Evolutionary conservation across 2,888 invertebrate species (phyloP).

Genomic region (Drosophila setosimentum): DNA sequence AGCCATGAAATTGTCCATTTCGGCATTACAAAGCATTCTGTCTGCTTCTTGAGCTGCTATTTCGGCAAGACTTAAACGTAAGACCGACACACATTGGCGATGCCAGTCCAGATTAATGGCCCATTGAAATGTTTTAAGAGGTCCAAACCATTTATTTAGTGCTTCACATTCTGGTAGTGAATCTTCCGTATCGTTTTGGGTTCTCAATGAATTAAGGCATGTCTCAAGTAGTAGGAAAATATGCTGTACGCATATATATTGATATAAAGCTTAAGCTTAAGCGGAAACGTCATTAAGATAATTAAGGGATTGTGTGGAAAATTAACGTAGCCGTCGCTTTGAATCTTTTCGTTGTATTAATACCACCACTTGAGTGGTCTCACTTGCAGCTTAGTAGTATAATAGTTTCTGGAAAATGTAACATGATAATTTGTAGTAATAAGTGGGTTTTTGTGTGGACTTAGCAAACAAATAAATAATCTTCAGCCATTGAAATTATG

Average conservation of each 20-base stretch:
- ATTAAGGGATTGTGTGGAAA: conserved; percentile 18
- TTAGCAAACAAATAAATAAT: not conserved
- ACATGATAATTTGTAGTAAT: not conserved
- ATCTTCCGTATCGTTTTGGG: conserved; percentile 20
- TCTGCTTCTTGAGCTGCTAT: conserved; percentile 33
- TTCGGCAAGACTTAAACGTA: conserved; percentile 37
- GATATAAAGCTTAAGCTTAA: conserved; percentile 12
- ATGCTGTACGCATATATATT: not conserved
- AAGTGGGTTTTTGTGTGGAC: not conserved
- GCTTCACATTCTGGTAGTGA: conserved; percentile 41
- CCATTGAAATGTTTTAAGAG: conserved; percentile 53
- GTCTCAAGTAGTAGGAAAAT: conserved; percentile 9
- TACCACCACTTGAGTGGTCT: not conserved
- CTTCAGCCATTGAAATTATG: no score
- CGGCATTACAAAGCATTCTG: conserved; percentile 63
- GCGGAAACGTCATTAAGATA: conserved; percentile 23
- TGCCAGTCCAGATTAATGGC: conserved; percentile 66
- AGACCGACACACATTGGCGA: conserved; percentile 66
- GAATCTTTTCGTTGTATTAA: conserved; percentile 7
- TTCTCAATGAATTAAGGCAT: conserved; percentile 44
- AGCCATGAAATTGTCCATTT: conserved; percentile 78
- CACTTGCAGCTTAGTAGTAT: not conserved
- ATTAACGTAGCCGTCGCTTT: not conserved
- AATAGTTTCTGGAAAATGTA: not conserved
- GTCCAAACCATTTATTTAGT: conserved; percentile 69